A percentile compares a stretch with the other conserved stretches of the same genome.
phyloP scores from a whole-genome alignment of 2,797 vertebrate species.

The Crenichthys baileyi region DNA sequence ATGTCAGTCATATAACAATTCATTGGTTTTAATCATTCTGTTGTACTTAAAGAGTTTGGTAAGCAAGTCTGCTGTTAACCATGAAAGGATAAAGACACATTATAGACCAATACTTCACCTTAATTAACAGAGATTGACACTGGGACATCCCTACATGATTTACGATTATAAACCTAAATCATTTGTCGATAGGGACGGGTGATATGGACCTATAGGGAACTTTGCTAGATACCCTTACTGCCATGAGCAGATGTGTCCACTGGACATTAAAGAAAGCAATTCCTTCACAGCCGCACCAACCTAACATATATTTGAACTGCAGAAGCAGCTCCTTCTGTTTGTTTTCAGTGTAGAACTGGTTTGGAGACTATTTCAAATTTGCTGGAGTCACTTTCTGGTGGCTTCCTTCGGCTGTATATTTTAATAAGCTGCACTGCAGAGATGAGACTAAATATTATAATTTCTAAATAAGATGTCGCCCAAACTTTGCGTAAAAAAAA shows the following conservation, averaged over 20 bases:
- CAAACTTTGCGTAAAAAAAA: neutral
- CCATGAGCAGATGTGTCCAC: neutral
- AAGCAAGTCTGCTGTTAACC: too few relatives aligned
- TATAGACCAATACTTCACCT: neutral
- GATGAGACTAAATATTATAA: neutral
- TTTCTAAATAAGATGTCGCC: neutral
- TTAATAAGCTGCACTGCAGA: slow-evolving; percentile 38
- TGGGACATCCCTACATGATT: neutral
- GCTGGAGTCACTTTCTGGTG: slow-evolving; percentile 28
- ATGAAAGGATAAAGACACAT: neutral
- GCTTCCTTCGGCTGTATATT: slow-evolving; percentile 53
- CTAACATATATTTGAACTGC: neutral
- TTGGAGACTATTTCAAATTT: slow-evolving; percentile 44
- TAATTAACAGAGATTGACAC: neutral
- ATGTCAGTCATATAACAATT: too few relatives aligned
- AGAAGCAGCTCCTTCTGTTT: slow-evolving; percentile 24
- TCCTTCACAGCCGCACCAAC: slow-evolving; percentile 12
- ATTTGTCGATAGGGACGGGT: neutral
- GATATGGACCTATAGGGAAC: too few relatives aligned
- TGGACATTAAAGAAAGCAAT: neutral
- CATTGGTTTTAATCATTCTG: too few relatives aligned
- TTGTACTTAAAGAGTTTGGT: too few relatives aligned
- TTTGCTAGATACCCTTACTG: neutral
- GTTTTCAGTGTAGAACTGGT: slow-evolving; percentile 43
- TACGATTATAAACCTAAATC: neutral